Evolutionary conservation across 2,797 vertebrate genomes (phyloP).

Genomic region (Chiloscyllium punctatum): DNA sequence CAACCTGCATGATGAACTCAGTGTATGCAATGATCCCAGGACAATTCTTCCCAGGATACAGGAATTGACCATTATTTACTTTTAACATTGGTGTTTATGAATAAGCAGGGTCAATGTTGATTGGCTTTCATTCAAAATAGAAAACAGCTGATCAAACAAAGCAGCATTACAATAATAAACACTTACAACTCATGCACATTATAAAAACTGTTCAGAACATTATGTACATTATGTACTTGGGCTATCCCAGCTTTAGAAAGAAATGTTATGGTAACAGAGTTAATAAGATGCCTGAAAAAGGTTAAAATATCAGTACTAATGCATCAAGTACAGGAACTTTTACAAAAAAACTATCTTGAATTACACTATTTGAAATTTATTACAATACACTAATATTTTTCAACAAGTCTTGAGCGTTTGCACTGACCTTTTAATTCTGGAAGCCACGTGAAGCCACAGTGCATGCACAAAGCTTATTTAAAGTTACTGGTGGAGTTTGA

Average conservation of each 20-base stretch:
- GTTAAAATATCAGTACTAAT: neutral
- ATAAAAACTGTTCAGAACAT: slow-evolving; percentile 14
- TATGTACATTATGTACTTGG: neutral
- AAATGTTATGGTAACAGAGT: neutral
- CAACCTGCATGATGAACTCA: neutral
- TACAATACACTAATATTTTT: neutral
- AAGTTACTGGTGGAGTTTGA: neutral
- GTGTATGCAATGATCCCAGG: neutral
- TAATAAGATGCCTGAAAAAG: neutral
- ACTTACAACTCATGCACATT: neutral
- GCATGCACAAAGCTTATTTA: neutral
- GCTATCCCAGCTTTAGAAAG: neutral
- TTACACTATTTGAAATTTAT: neutral
- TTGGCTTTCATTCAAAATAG: slow-evolving; percentile 1
- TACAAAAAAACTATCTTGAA: too few species aligned
- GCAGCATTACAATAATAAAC: slow-evolving; percentile 1
- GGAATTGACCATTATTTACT: neutral
- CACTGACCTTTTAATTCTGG: neutral
- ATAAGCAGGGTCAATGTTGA: slow-evolving; percentile 2
- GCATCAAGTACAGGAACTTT: neutral
- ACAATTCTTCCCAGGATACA: neutral
- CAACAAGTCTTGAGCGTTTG: neutral
- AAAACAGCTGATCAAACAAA: slow-evolving; percentile 14
- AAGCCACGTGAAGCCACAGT: neutral
- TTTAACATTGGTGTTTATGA: neutral